Base-by-base conservation (phyloP, 2,888 invertebrate genomes). In the Hirtodrosophila duncani region DNA sequence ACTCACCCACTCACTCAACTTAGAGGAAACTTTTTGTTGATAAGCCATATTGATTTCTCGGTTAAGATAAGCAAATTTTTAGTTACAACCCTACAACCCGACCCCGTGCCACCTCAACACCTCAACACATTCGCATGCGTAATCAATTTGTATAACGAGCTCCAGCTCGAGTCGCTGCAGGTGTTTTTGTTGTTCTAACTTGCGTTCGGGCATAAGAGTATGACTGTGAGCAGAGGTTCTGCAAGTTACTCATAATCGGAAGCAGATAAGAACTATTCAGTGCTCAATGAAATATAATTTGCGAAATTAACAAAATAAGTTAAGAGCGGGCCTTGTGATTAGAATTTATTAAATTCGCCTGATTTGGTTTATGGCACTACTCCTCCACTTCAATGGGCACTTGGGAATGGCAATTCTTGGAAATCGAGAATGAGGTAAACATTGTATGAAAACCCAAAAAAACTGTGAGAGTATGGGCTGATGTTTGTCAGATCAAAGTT, bases 291-390 rank as follows among this genome's bases (percentile, higher is more conserved):
- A 60, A 50, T 52, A 52, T 58, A 60, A 60, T 60, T 69, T 55
- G 52, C 31, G 53, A 60, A 59, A 52, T 62, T 68, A 50, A 60
- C 60, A 63, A n/a, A 53, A 39, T 51, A 42, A 37, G 36, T 34
- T 42, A 38, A 43, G 24, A 27, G 44, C 16, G 16, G n/a, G 7
- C 23, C 30, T 42, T 37, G 37, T 49, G 69, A 72, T 68, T 65
- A 66, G 36, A 68, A 49, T 64, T 74, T 62, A 70, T 70, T 33
- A 70, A 67, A 63, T 67, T 53, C 75, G 67, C 67, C 62, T 74
- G 75, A 71, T 71, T 71, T 71, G 55, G 44, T 63, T 66, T 60
- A 53, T 70, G 24, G 48, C 29, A 11, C 42, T 17, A 20, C 6
- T 48, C 42, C 64, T 24, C 42, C 10, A 43, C 50, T 39, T 29